Evolutionary conservation across 2,888 invertebrate genomes (phyloP).

Genomic region (Campopleginae sp.): DNA sequence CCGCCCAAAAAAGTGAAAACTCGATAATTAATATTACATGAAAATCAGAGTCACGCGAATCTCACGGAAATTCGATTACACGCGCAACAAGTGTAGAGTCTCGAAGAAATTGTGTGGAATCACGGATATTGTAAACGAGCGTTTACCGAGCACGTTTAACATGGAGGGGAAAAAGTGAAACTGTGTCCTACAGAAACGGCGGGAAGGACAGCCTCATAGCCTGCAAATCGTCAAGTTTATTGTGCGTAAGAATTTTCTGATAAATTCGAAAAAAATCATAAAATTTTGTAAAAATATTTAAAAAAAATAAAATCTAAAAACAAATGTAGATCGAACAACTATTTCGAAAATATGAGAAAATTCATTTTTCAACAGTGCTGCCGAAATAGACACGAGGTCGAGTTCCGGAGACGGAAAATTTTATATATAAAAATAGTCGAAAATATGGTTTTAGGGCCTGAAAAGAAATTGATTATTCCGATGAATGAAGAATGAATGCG

Average conservation of each 20-base stretch:
- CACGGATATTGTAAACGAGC: conserved; percentile 8
- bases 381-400: neutral
- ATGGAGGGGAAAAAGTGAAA: neutral
- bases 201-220: neutral
- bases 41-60: neutral
- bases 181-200: neutral
- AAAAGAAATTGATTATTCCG: neutral
- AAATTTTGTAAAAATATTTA: neutral
- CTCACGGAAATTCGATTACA: conserved; percentile 4
- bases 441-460: neutral
- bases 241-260: conserved; percentile 21
- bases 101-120: conserved; percentile 17
- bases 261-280: neutral
- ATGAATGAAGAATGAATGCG: conserved; percentile 7
- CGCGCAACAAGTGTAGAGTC: conserved; percentile 15
- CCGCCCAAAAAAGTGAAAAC: neutral
- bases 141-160: conserved; percentile 4
- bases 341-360: neutral
- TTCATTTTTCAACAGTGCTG: no score
- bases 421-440: neutral
- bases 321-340: neutral
- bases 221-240: no score
- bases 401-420: neutral
- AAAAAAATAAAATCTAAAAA: neutral
- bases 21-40: neutral